A percentile compares a stretch with the other conserved stretches of the same genome.
Evolutionary conservation across 2,888 invertebrate genomes (phyloP).

Genomic region (Philaethria dido): DNA sequence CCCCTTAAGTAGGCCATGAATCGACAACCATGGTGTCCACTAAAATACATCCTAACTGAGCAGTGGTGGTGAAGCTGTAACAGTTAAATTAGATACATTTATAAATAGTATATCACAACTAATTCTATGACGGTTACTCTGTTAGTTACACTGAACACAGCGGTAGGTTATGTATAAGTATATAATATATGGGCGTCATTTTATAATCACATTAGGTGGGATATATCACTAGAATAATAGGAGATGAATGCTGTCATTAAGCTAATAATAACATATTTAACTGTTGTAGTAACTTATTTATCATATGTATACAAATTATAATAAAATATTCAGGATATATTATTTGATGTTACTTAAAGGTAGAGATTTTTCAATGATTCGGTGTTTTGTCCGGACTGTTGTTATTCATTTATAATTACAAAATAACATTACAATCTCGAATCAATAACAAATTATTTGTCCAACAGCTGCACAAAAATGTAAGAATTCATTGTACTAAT

Average conservation of each 20-base stretch:
- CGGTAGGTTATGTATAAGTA: conserved; percentile 50
- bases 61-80: neutral
- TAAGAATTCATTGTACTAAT: neutral
- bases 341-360: neutral
- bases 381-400: neutral
- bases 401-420: neutral
- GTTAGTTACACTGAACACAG: conserved; percentile 59
- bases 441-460: conserved; percentile 7
- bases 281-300: neutral
- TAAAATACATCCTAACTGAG: neutral
- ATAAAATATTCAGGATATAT: conserved; percentile 9
- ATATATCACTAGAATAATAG: conserved; percentile 58
- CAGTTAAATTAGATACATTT: too few relatives aligned
- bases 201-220: conserved; percentile 65
- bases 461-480: neutral
- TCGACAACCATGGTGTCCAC: neutral
- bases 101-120: conserved; percentile 5
- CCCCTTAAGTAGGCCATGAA: neutral
- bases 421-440: conserved; percentile 12
- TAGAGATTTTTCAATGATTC: neutral
- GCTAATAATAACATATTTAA: conserved; percentile 1
- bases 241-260: conserved; percentile 61
- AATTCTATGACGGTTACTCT: neutral
- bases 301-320: neutral
- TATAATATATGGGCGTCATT: conserved; percentile 55